Conservation (phyloP, 2,888 invertebrate genomes). For the Thecocarcelia acutangulata region DNA sequence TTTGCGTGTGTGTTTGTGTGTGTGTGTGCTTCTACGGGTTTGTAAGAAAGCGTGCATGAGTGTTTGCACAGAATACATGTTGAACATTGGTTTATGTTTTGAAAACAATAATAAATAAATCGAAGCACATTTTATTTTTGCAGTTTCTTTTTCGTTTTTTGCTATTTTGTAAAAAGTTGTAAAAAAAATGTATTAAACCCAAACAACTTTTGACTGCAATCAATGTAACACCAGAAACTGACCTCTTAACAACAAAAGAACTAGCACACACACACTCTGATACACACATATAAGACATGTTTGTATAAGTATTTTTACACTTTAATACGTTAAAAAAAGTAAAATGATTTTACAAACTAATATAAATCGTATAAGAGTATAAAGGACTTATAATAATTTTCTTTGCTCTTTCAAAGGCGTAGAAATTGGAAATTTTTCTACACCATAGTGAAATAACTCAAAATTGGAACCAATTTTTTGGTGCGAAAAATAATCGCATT, state of each 20-base stretch:
- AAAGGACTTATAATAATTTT: constrained; percentile 45
- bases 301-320: not conserved
- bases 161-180: constrained; percentile 5
- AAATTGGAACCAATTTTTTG: too few species aligned
- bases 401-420: constrained; percentile 17
- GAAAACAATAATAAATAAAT: constrained; percentile 63
- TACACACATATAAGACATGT: not conserved
- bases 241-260: constrained; percentile 61
- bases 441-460: not conserved
- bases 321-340: not conserved
- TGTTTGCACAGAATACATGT: constrained; percentile 54
- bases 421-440: not conserved
- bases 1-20: not conserved
- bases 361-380: constrained; percentile 7
- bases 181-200: constrained; percentile 48
- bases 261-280: not conserved
- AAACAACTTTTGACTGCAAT: constrained; percentile 66
- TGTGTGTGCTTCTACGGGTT: not conserved
- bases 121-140: constrained; percentile 55
- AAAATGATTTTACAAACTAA: constrained; percentile 8
- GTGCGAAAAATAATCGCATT: too few species aligned
- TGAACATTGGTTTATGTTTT: constrained; percentile 62
- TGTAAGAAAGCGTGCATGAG: constrained; percentile 11
- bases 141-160: not conserved
- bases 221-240: constrained; percentile 64